Evolutionary conservation across 2,113 vertebrate species (phyloP).

Genomic region (Pteruthius melanotis): DNA sequence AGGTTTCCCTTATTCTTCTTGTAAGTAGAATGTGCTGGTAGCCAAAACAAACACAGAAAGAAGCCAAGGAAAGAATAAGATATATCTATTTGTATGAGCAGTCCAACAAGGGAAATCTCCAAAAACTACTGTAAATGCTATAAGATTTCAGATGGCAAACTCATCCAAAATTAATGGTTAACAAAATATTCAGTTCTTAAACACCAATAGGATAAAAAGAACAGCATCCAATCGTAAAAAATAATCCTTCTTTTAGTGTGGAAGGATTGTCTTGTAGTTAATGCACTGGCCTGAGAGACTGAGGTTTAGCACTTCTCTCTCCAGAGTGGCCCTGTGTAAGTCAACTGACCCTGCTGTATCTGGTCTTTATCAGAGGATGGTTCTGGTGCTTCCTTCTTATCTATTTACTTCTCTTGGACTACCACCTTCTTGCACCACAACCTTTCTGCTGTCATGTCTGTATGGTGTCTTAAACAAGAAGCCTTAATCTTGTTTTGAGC

Average conservation of each 20-base stretch:
- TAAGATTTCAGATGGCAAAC: slow-evolving; percentile 31
- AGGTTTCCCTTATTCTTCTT: slow-evolving; percentile 13
- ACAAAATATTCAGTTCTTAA: slow-evolving; percentile 22
- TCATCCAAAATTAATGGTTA: slow-evolving; percentile 14
- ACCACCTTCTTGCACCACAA: background rate
- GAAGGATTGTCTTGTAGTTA: background rate
- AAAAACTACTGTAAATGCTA: slow-evolving; percentile 45
- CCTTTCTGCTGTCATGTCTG: background rate
- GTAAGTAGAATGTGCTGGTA: background rate
- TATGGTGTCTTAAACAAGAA: background rate
- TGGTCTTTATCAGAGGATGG: background rate
- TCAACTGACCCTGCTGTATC: background rate
- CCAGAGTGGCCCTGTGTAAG: background rate
- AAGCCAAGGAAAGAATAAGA: slow-evolving; percentile 46
- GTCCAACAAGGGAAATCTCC: slow-evolving; percentile 37
- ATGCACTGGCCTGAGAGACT: background rate
- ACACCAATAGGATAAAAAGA: background rate
- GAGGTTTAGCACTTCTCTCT: background rate
- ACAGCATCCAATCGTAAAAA: background rate
- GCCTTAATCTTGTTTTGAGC: background rate
- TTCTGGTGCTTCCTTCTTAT: background rate
- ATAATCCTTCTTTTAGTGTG: background rate
- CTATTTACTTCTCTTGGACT: background rate
- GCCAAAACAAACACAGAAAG: slow-evolving; percentile 53
- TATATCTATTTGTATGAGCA: background rate